A percentile compares a stretch with the other conserved stretches of the same genome.
These are phyloP conservation scores for Catharus ustulatus DNA, from an alignment of 2,797 vertebrate genomes.

Conservation along the genomic window DNA sequence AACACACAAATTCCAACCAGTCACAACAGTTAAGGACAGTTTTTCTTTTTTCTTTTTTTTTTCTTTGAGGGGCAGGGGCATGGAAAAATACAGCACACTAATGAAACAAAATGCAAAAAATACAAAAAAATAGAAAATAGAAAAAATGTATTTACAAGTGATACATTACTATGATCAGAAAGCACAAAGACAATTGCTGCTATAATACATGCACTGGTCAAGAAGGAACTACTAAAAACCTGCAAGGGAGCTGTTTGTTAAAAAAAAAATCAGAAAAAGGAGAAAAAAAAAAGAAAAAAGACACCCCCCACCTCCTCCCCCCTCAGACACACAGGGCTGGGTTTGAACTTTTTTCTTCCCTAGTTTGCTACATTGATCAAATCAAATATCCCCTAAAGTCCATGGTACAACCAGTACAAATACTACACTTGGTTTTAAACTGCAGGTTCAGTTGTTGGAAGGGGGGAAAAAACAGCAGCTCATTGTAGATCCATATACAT, in stretches of 20 bases:
- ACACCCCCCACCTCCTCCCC: background rate
- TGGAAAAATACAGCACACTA: constrained; percentile 82
- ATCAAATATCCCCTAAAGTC: constrained; percentile 69
- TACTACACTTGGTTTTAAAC: constrained; percentile 66
- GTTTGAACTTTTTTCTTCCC: constrained; percentile 68
- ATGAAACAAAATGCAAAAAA: constrained; percentile 82
- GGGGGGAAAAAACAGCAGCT: constrained; percentile 54
- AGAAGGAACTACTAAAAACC: constrained; percentile 73
- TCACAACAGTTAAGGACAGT: constrained; percentile 75
- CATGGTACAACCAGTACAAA: constrained; percentile 71
- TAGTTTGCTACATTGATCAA: constrained; percentile 79
- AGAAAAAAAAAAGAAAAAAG: background rate
- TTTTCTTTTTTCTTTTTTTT: constrained; percentile 1
- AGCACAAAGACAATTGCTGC: constrained; percentile 79
- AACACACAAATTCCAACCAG: constrained; percentile 70
- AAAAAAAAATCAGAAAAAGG: background rate
- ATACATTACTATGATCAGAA: constrained; percentile 83
- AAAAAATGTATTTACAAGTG: constrained; percentile 88
- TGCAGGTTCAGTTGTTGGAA: constrained; percentile 59
- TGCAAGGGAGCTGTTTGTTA: constrained; percentile 57
- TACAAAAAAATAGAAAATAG: constrained; percentile 83
- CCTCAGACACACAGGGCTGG: constrained; percentile 18
- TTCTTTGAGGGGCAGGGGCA: constrained; percentile 70
- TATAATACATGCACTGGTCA: constrained; percentile 81
- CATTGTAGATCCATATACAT: constrained; percentile 74